Base-by-base conservation (phyloP, 2,113 vertebrate species). In the Girardinichthys multiradiatus region DNA sequence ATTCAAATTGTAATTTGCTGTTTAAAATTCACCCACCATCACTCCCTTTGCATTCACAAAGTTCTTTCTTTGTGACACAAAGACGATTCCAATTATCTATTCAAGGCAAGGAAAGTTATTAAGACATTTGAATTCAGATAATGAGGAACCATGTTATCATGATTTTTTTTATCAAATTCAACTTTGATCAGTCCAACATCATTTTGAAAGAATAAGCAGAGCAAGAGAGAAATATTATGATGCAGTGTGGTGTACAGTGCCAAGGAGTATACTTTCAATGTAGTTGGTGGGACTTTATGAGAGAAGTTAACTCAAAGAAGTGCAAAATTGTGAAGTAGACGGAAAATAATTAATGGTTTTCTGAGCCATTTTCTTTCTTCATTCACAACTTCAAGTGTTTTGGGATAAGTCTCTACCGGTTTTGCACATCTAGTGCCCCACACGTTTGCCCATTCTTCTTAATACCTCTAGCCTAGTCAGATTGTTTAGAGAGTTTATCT, bases 1-100 rank as follows among this genome's bases (percentile, higher is more conserved):
- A 68, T 74, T 84, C 80, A 83, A 81, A 84, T 73, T 79, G 42
- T 79, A 80, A 86, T 86, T 84, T 79, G 35, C 64, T 71, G 78
- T 81, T 76, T 68, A 76, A 63, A 73, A 63, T 31, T 70, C 48
- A 45, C 74, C 82, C 81, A 76, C 70, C 39, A 65, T 68, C 58
- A 45, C 48, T 67, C n/a, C 58, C 30, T 63, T 59, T 72, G 71
- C 71, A 78, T 78, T 73, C 68, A 72, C 45, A 63, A 79, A 68
- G 42, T 68, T 81, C 59, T 65, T 69, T 70, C 62, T 67, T 37
- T 69, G 15, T 4, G 37, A 62, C 67, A 80, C 27, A 70, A 70
- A 66, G 45, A 59, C 39, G 30, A 70, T 51, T 61, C 8, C 57
- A 39, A 8, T 57, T 69, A 57, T 71, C 27, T 48, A 7, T 82